Percentiles rank a stretch among this genome's conserved stretches.
Conservation (phyloP, 2,888 invertebrate species). For the Drosophila demipolita region DNA sequence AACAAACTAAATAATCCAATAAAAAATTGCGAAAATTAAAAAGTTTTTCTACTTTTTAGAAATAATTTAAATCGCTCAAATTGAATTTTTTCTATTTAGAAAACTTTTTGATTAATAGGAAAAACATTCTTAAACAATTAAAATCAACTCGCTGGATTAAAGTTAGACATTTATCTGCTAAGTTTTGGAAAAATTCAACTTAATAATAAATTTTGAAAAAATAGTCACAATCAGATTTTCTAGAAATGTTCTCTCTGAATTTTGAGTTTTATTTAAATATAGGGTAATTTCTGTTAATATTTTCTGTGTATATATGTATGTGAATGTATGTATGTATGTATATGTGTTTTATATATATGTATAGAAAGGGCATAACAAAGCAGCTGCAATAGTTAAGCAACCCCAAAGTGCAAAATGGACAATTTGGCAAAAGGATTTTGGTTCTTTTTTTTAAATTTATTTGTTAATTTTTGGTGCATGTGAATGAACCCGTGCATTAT, state of each 20-base stretch:
- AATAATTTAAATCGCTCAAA: too few species aligned
- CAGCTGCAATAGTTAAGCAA: neutral
- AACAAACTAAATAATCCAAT: neutral
- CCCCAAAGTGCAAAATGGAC: neutral
- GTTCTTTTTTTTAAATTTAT: neutral
- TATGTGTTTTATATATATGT: neutral
- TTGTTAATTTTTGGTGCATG: slow-evolving; percentile 1
- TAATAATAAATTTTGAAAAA: neutral
- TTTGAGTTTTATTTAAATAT: neutral
- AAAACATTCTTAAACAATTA: neutral
- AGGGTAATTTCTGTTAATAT: neutral
- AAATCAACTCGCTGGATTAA: neutral
- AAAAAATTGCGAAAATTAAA: too few species aligned
- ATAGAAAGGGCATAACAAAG: neutral
- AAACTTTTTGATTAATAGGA: neutral
- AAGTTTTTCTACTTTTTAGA: too few species aligned
- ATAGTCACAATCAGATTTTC: neutral
- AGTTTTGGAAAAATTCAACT: neutral
- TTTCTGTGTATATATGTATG: neutral
- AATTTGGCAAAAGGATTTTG: slow-evolving; percentile 15
- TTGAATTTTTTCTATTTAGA: neutral
- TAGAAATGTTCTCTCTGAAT: neutral
- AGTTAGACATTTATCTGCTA: neutral
- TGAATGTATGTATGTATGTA: neutral
- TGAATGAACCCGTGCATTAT: slow-evolving; percentile 41